Percentiles rank a stretch among this genome's conserved stretches.
These are phyloP conservation scores for Gnatocerus cornutus DNA, from an alignment of 2,888 invertebrate species.

Conservation along the genomic window DNA sequence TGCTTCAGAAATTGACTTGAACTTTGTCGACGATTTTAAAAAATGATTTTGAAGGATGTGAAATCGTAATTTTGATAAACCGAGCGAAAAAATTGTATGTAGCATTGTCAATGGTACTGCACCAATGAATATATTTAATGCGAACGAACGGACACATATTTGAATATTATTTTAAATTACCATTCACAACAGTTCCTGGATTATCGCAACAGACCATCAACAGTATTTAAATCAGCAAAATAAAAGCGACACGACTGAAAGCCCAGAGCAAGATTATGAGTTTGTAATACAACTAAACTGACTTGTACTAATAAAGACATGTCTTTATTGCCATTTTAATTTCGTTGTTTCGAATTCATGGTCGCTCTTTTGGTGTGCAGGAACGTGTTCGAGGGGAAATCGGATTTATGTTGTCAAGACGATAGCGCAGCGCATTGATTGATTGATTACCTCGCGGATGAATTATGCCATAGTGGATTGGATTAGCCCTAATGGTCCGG, in stretches of 20 bases:
- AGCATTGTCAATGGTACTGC: too few species aligned
- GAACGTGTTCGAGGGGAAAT: conserved; percentile 59
- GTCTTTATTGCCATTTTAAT: too few species aligned
- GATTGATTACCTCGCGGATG: conserved; percentile 70
- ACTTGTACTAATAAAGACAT: conserved; percentile 19
- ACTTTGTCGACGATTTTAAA: too few species aligned
- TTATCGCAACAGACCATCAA: too few species aligned
- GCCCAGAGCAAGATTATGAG: conserved; percentile 3
- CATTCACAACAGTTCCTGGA: too few species aligned
- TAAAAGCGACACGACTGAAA: not conserved
- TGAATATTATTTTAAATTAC: too few species aligned
- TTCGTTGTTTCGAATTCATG: conserved; percentile 2
- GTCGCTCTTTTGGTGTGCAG: not conserved
- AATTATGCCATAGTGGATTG: conserved; percentile 68
- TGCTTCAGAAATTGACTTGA: too few species aligned
- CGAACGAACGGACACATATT: too few species aligned
- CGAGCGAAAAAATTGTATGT: too few species aligned
- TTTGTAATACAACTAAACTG: conserved; percentile 3
- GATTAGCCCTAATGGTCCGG: conserved; percentile 66
- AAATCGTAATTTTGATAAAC: too few species aligned
- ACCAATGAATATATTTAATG: too few species aligned
- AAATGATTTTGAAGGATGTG: too few species aligned
- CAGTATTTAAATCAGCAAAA: conserved; percentile 6
- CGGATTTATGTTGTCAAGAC: conserved; percentile 70
- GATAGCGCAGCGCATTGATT: conserved; percentile 66